Evolutionary conservation across 2,113 vertebrate genomes (phyloP), one percentile per base, ranked within the genome.

Genomic region (Ophiodon elongatus): DNA sequence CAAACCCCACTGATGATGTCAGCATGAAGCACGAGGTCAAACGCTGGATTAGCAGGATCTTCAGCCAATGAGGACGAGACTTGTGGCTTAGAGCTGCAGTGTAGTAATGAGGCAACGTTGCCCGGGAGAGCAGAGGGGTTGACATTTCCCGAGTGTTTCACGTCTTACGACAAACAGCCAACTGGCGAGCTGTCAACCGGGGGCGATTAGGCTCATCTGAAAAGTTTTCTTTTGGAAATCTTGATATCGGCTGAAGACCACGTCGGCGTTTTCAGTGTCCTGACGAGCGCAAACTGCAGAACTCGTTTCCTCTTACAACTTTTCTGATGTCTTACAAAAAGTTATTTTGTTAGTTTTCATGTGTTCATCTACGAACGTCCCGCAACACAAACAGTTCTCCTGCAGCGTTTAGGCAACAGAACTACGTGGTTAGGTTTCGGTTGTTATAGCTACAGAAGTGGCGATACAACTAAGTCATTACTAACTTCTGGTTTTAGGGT

Each of bases 31-130:
- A 81, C 2, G 6, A 25, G 1, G 72, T 19, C 10, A 45, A 56
- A 21, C 0, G 41, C 17, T 6, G 79, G 84, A 82, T 83, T 57
- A 83, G 45, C 35, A 19, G 25, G 50, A 73, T 1, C 19, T 15
- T n/a, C 45, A 66, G 70, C 80, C 80, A 79, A 78, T 79, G 71
- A 65, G 64, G 70, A 39, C 3, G 15, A 50, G 64, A 3, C 37
- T 10, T 1, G 52, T 13, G 62, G 56, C 35, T 77, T 78, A 78
- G 69, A 17, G 70, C 62, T 4, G 57, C 19, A 0, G 33, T 37
- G 68, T 56, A 63, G 87, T 43, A 68, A 27, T 25, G 1, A 10
- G 17, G 39, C 59, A 17, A n/a, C 37, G 14, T 47, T 15, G 65
- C 14, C 73, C 41, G 60, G 62, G 33, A 29, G 23, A 52, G 41